Conservation (phyloP, 1,140 invertebrate species). For the Nebria ingens region DNA sequence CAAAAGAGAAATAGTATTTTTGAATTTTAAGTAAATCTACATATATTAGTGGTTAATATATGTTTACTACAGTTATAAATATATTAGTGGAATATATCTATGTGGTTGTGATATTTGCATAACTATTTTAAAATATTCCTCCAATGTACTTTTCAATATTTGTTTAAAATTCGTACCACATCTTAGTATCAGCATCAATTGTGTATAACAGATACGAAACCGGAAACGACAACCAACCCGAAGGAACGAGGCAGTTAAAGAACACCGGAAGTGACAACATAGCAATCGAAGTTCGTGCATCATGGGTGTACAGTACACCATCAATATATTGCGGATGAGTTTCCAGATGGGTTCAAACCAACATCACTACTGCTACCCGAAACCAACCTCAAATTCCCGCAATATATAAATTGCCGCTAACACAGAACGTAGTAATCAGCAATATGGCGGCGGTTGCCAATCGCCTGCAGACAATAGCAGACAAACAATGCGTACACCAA, state of each 20-base stretch:
- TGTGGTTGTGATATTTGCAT: too few relatives aligned
- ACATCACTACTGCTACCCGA: constrained; percentile 43
- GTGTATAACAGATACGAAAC: constrained; percentile 42
- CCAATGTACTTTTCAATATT: too few relatives aligned
- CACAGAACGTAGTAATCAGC: constrained; percentile 14
- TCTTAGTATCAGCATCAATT: too few relatives aligned
- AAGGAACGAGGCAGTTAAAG: constrained; percentile 39
- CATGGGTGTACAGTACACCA: constrained; percentile 44
- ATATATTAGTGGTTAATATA: too few relatives aligned
- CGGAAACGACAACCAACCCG: constrained; percentile 38
- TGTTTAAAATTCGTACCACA: too few relatives aligned
- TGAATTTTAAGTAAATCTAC: too few relatives aligned
- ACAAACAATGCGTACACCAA: constrained; percentile 14
- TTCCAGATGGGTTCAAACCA: constrained; percentile 45
- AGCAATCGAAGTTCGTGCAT: constrained; percentile 46
- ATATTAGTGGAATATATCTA: too few relatives aligned
- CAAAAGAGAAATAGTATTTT: too few relatives aligned
- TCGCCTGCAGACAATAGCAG: constrained; percentile 6
- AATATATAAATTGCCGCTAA: constrained; percentile 25
- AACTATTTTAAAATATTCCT: too few relatives aligned
- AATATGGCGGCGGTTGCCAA: constrained; percentile 11
- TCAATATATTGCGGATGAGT: constrained; percentile 44
- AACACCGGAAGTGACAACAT: constrained; percentile 41
- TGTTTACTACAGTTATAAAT: too few relatives aligned
- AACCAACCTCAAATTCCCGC: constrained; percentile 21